Percentiles rank a stretch among this genome's conserved stretches.
phyloP scores from a whole-genome alignment of 1,140 invertebrate species.

The Berghia stephanieae region DNA sequence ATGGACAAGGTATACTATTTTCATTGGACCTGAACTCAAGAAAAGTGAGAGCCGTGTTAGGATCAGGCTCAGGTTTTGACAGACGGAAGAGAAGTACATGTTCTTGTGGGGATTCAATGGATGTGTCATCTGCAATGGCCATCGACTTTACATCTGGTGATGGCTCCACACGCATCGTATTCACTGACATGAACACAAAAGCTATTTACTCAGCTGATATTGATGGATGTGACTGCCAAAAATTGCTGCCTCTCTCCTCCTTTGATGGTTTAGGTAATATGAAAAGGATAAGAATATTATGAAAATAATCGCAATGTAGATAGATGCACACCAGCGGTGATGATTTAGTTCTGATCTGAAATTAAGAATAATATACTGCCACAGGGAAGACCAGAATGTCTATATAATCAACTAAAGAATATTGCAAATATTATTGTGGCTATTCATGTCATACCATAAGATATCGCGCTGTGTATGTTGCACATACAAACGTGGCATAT shows the following conservation, averaged over 20 bases:
- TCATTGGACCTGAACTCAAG: conserved; percentile 13
- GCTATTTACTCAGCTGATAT: conserved; percentile 76
- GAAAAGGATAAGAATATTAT: no score
- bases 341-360: no score
- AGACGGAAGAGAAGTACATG: conserved; percentile 20
- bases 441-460: no score
- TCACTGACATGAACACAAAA: conserved; percentile 72
- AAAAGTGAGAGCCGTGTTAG: conserved; percentile 9
- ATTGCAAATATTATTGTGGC: no score
- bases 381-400: no score
- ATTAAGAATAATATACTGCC: no score
- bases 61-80: not conserved
- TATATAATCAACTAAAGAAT: no score
- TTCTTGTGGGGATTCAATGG: conserved; percentile 21
- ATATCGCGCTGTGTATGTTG: no score
- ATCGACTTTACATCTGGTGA: conserved; percentile 72
- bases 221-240: conserved; percentile 75
- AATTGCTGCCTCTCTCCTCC: conserved; percentile 69
- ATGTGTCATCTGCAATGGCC: conserved; percentile 40
- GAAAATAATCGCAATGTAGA: no score
- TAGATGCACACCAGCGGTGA: no score
- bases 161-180: conserved; percentile 73
- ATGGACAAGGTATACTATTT: conserved; percentile 31
- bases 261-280: conserved; percentile 16
- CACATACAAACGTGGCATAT: no score